Conservation (phyloP, 2,888 invertebrate genomes). For the Polia nebulosa region DNA sequence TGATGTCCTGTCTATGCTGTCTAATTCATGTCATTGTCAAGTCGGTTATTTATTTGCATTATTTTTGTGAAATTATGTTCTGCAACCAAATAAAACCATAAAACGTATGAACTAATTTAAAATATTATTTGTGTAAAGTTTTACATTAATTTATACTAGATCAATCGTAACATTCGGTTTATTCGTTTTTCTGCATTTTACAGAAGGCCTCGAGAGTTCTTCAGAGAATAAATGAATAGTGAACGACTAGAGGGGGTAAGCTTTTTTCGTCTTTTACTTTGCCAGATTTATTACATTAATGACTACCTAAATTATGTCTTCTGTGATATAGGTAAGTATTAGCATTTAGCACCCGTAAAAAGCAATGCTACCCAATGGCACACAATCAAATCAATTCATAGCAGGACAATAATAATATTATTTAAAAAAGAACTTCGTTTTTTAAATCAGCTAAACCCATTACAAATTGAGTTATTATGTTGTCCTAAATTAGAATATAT, state of each 20-base stretch:
- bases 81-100: not conserved
- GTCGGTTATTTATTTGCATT: not conserved
- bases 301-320: not conserved
- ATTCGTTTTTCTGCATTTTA: conserved; percentile 17
- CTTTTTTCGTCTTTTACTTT: not conserved
- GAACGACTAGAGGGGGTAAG: conserved; percentile 52
- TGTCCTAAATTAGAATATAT: not conserved
- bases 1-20: no score
- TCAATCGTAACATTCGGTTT: not conserved
- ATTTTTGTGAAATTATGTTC: conserved; percentile 6
- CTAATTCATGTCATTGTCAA: not conserved
- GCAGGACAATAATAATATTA: not conserved
- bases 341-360: not conserved
- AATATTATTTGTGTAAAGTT: not conserved
- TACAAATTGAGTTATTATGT: not conserved
- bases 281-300: not conserved
- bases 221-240: conserved; percentile 50
- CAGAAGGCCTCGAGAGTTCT: not conserved
- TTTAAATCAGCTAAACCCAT: not conserved
- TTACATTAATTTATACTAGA: not conserved
- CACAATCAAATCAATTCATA: not conserved
- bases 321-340: not conserved
- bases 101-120: conserved; percentile 14
- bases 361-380: not conserved
- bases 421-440: not conserved